Base-by-base conservation (phyloP, 2,797 vertebrate species). In the Podarcis siculus region DNA sequence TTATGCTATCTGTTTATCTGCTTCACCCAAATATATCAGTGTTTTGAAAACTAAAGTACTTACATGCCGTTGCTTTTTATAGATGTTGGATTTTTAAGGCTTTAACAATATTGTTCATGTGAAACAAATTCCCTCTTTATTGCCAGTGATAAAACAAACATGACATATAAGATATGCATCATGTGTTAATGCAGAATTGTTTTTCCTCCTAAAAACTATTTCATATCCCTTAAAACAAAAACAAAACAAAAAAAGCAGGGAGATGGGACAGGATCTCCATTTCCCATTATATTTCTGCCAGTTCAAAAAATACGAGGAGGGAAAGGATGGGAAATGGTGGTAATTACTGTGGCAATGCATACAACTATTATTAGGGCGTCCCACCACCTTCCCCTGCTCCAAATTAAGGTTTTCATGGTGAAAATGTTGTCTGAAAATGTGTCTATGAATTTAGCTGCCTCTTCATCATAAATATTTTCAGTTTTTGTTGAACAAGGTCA, bases 1-100 rank as follows among this genome's bases (percentile, higher is more conserved):
- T 94, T 95, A 93, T 93, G 90, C 93, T 94, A 93, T 30, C 77
- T 92, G 85, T 95, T 95, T 96, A 89, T 91, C 94, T 95, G 73
- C 92, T 93, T 95, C 93, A 91, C 83, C 83, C 87, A 92, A 42
- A 92, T 94, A 80, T 78, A 89, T 95, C 85, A 88, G 73, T 85
- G 79, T 95, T 94, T 93, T 77, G 88, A 89, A 92, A 73, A 92
- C 83, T 85, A 76, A 93, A 93, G 37, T 78, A 83, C 85, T 91
- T 91, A 78, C 89, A 66, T 87, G 88, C 89, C 55, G 83, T 92
- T 90, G 81, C 88, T 87, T 85, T 89, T 89, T 92, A 91, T 72
- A 85, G 87, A 58, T 92, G 49, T 85, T 89, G 87, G 39, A 86
- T 80, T 78, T 79, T 15, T 39, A 45, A 78, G 42, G 81, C 45